These are phyloP conservation scores for Periparus ater DNA, from an alignment of 2,797 vertebrate species.

Conservation along the genomic window DNA sequence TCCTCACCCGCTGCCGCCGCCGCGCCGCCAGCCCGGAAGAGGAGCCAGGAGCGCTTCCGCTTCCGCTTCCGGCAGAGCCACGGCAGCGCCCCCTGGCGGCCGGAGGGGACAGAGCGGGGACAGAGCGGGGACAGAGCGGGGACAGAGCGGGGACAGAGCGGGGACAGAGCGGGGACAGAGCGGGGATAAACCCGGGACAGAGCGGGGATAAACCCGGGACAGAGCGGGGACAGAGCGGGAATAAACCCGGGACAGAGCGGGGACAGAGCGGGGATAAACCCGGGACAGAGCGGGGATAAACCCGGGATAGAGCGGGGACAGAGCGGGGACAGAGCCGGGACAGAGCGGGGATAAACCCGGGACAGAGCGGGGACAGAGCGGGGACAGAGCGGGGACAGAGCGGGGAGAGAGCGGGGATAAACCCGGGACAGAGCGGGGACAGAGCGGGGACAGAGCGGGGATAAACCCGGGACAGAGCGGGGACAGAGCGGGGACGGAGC, in stretches of 20 bases:
- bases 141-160: accelerated
- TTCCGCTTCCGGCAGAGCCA: constrained; percentile 81
- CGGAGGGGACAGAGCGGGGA: background rate
- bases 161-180: accelerated
- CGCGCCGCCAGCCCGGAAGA: constrained; percentile 87
- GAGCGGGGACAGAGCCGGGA: accelerated
- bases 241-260: background rate
- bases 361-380: no score
- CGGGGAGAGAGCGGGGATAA: accelerated
- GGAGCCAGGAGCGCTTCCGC: constrained; percentile 77
- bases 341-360: background rate
- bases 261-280: background rate
- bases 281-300: no score
- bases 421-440: accelerated
- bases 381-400: accelerated
- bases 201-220: accelerated
- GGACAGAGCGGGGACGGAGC: background rate
- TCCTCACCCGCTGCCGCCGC: constrained; percentile 83
- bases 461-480: accelerated
- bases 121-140: accelerated
- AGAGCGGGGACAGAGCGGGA: background rate
- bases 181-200: accelerated
- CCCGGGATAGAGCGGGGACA: background rate
- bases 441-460: background rate
- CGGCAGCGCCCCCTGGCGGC: background rate